Base-by-base conservation (phyloP, 2,797 vertebrate species). In the Adelosebastes latens region DNA sequence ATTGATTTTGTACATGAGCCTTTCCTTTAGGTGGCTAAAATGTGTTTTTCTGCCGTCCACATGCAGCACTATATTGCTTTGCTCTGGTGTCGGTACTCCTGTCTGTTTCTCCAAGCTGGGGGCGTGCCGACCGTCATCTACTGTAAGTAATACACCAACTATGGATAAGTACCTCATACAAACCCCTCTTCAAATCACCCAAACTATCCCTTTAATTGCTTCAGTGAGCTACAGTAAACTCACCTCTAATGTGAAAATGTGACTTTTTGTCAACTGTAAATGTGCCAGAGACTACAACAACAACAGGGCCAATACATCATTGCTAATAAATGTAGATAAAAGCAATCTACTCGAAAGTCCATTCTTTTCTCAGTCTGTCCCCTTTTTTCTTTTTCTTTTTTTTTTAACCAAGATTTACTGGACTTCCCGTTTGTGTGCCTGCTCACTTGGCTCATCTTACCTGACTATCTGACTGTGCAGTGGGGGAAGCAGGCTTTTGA, bases 401-500 rank as follows among this genome's bases (percentile, higher is more conserved):
- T 42, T 42, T 42, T 42, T 16, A 42, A 20, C 58, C 16, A 25
- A 27, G 52, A 67, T 67, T 73, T n/a, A 71, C 64, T 13, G 61
- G 52, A 56, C 68, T 29, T 64, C 32, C 14, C 1, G 5, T 68
- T 27, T 20, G 46, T 31, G 29, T 72, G 59, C 24, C 36, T 42
- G 66, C 62, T 64, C 60, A 24, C 77, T 66, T 55, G 53, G 61
- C 80, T 82, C 25, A 13, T 61, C 77, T 61, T 49, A 46, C 77
- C 58, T 14, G 27, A 16, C 72, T 74, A 80, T 85, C 84, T 79
- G 61, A 36, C 62, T 24, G 29, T 29, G 72, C 58, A 39, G 80
- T 27, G 72, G 46, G 65, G 61, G 79, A 77, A 61, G 72, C 80
- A 59, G 73, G 78, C 79, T 81, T 83, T 65, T 69, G 65, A 79